A percentile compares a stretch with the other conserved stretches of the same genome.
Evolutionary conservation across 2,797 vertebrate species (phyloP).

Genomic region (Clarias laeviceps): DNA sequence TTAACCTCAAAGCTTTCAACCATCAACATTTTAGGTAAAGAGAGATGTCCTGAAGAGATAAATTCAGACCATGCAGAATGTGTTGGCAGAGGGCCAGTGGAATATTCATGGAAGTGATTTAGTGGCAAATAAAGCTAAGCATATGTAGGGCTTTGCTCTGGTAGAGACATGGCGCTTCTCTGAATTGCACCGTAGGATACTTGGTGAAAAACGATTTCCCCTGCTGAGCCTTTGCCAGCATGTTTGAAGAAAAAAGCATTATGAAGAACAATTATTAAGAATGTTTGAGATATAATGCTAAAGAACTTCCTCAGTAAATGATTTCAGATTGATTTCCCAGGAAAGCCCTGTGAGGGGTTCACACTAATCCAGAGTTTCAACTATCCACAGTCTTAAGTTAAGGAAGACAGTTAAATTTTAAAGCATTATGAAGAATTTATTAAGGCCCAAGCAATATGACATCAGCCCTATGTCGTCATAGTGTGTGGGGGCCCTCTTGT

Average conservation of each 20-base stretch:
- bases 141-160: slow-evolving; percentile 24
- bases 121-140: slow-evolving; percentile 16
- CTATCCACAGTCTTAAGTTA: too few species aligned
- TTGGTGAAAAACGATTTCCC: background rate
- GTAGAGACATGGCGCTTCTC: background rate
- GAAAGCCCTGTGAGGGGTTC: too few species aligned
- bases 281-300: too few species aligned
- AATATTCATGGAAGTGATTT: slow-evolving; percentile 30
- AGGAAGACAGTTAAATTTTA: too few species aligned
- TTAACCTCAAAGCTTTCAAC: slow-evolving; percentile 7
- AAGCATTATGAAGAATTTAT: too few species aligned
- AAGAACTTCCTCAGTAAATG: too few species aligned
- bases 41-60: background rate
- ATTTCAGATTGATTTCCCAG: too few species aligned
- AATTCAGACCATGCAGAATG: slow-evolving; percentile 12
- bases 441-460: too few species aligned
- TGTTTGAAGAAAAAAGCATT: background rate
- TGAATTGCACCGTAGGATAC: background rate
- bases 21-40: slow-evolving; percentile 8
- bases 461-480: too few species aligned
- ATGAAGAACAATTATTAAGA: too few species aligned
- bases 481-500: too few species aligned
- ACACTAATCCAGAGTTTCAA: too few species aligned
- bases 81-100: background rate
- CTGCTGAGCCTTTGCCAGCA: background rate